phyloP scores from a whole-genome alignment of 2,113 vertebrate genomes.

The Pimephales promelas region DNA sequence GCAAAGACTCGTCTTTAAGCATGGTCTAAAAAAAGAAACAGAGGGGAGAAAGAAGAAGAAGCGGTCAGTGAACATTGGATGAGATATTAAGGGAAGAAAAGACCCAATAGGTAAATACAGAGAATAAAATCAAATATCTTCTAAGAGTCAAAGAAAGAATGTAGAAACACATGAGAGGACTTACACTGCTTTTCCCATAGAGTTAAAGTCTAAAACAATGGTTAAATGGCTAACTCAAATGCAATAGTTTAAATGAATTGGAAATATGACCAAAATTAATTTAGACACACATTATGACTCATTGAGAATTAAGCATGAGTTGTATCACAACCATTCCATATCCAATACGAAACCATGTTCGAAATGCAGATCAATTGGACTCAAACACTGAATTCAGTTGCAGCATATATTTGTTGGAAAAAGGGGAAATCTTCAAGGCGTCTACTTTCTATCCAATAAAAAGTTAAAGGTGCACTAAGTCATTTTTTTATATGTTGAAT shows the following conservation, averaged over 20 bases:
- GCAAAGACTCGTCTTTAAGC: conserved; percentile 96
- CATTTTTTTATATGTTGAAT: neutral
- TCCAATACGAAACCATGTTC: neutral
- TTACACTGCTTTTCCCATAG: neutral
- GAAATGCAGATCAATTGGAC: neutral
- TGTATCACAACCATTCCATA: neutral
- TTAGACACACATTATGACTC: neutral
- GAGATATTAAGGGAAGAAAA: conserved; percentile 31
- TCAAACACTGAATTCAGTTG: neutral
- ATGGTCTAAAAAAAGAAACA: conserved; percentile 84
- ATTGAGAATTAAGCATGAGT: neutral
- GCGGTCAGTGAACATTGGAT: conserved; percentile 11
- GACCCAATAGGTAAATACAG: conserved; percentile 33
- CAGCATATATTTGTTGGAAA: neutral
- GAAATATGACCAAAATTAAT: neutral
- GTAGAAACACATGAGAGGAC: conserved; percentile 32
- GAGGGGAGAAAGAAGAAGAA: conserved; percentile 28
- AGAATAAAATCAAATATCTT: conserved; percentile 15
- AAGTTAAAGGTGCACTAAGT: conserved; percentile 6
- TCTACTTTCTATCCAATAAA: neutral
- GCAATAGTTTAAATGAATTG: conserved; percentile 32
- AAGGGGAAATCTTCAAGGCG: neutral
- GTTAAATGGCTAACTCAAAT: conserved; percentile 35
- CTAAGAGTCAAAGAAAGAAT: conserved; percentile 15
- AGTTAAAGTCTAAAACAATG: conserved; percentile 9